Percentiles rank a stretch among this genome's conserved stretches.
phyloP scores from a whole-genome alignment of 2,113 vertebrate species.

The Catharus fuscescens region DNA sequence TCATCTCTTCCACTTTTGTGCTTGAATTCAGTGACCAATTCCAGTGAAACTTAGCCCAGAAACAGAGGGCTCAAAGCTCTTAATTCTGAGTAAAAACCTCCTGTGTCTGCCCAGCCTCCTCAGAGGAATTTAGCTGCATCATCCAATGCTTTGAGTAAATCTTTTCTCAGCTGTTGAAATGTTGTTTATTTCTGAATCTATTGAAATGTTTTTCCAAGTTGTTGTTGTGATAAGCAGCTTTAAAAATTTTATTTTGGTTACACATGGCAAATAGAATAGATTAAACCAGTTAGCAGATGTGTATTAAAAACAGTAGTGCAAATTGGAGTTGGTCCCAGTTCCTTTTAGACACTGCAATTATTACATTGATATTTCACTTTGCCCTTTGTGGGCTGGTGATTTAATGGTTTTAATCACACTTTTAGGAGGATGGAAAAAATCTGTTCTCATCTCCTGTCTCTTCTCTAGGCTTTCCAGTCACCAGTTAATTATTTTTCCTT shows the following conservation, averaged over 20 bases:
- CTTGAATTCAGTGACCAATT: not conserved
- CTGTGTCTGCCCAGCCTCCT: not conserved
- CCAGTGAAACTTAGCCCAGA: not conserved
- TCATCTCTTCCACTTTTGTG: not conserved
- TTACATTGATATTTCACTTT: not conserved
- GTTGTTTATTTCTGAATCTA: not conserved
- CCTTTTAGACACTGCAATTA: not conserved
- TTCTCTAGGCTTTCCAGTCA: not conserved
- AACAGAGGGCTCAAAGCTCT: not conserved
- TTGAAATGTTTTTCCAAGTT: not conserved
- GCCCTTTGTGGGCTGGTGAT: not conserved
- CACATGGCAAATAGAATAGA: not conserved
- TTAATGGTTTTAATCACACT: not conserved
- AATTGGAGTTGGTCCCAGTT: not conserved
- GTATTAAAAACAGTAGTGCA: not conserved
- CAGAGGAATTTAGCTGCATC: not conserved
- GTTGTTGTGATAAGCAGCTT: not conserved
- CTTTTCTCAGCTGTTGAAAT: not conserved
- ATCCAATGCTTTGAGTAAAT: not conserved
- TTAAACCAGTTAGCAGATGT: not conserved
- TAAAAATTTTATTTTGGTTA: not conserved
- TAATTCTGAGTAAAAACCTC: not conserved
- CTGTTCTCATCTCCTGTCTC: not conserved
- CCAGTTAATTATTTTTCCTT: not conserved
- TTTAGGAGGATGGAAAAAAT: not conserved